Evolutionary conservation across 2,888 invertebrate species (phyloP), one percentile per base, ranked within the genome.

Genomic region (Athrips mouffetella): DNA sequence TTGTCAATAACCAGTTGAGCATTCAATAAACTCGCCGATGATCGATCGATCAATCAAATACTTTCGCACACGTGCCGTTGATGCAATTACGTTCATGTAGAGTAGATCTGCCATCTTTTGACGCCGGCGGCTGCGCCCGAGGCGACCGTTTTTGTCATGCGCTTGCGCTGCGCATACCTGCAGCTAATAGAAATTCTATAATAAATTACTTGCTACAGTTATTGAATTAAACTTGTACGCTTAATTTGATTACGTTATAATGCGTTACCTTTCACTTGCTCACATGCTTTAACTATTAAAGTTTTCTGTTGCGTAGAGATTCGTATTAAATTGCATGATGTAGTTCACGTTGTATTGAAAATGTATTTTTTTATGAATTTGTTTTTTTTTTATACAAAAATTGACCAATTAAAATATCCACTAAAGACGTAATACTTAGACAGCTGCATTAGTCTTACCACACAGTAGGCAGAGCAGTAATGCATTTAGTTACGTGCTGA

Each of bases 131-230:
- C 21, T 37, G 11, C 37, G 37, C 37, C 37, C 21, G 37, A 20
- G 37, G 37, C 37, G 37, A 18, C n/a, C 2, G 37, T 37, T 37
- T 37, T 37, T 37, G 37, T 37, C 37, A 37, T 21, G 21, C 37
- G 37, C 37, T 13, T 4, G 37, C 11, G 37, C 37, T 21, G 18
- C 11, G 8, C n/a, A 27, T 10, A 27, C n/a, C n/a, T 27, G n/a
- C 2, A 20, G 37, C 11, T 21, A 20, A 21, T 37, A 37, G 20
- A 21, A 37, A 37, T 21, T 37, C 37, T 20, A 21, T 37, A 37
- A 21, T 20, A 37, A 37, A 37, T 37, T 37, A 37, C 21, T 21
- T 21, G 37, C 4, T 21, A 21, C 20, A n/a, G 37, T 37, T 37
- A 37, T 37, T 21, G 11, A 21, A 20, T 37, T 18, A 13, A n/a